A percentile compares a stretch with the other conserved stretches of the same genome.
These are phyloP conservation scores for Antrozous pallidus DNA, from an alignment of 2,797 vertebrate genomes.

Conservation along the genomic window DNA sequence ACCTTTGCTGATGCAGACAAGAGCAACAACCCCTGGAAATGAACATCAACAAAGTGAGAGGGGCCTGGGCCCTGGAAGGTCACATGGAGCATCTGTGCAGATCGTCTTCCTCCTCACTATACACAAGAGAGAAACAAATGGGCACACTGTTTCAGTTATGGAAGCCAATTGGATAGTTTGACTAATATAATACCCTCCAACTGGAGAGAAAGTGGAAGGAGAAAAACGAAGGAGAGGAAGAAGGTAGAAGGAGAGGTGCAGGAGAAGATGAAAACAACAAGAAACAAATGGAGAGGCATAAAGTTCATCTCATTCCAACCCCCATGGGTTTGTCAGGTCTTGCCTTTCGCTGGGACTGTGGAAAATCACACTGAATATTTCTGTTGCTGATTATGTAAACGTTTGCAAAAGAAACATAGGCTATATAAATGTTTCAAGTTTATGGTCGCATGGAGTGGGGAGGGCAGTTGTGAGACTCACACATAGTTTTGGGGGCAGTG, in stretches of 20 bases:
- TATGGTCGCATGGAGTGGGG: not conserved
- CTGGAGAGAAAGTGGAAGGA: not conserved
- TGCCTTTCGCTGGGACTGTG: not conserved
- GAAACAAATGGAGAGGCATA: not conserved
- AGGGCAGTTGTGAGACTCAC: not conserved
- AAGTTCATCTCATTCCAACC: not conserved
- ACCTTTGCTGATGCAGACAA: not conserved
- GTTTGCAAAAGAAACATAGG: not conserved
- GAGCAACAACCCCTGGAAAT: not conserved
- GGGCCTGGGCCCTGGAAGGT: not conserved
- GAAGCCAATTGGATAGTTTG: not conserved
- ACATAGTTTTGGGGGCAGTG: not conserved
- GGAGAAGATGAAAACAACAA: not conserved
- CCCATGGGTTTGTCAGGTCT: not conserved
- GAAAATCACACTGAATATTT: not conserved
- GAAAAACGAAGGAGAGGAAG: not conserved
- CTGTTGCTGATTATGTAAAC: not conserved
- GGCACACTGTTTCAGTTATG: not conserved
- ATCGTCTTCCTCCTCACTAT: not conserved
- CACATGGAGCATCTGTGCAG: not conserved
- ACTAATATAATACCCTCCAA: not conserved
- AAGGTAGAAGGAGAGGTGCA: not conserved
- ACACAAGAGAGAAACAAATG: not conserved
- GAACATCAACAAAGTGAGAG: not conserved
- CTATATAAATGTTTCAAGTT: not conserved